A percentile compares a stretch with the other conserved stretches of the same genome.
Evolutionary conservation across 2,113 vertebrate genomes (phyloP).

Genomic region (Scomber scombrus): DNA sequence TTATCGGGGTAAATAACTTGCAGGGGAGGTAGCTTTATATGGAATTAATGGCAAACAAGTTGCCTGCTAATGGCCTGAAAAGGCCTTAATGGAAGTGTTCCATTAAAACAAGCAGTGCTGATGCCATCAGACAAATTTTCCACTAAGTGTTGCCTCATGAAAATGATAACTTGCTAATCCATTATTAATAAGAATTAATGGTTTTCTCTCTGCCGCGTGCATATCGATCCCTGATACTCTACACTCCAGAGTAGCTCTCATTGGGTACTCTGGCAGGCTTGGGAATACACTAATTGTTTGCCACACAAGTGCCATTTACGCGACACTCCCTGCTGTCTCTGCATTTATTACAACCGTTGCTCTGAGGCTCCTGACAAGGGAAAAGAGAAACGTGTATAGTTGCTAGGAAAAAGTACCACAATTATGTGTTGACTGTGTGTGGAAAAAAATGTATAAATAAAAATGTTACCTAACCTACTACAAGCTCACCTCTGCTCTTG

Average conservation of each 20-base stretch:
- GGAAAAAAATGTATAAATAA: neutral
- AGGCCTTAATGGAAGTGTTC: slow-evolving; percentile 82
- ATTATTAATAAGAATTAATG: slow-evolving; percentile 87
- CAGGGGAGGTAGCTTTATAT: slow-evolving; percentile 77
- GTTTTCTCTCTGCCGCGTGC: slow-evolving; percentile 73
- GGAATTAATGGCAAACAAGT: slow-evolving; percentile 83
- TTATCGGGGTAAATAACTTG: slow-evolving; percentile 79
- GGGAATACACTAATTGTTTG: slow-evolving; percentile 78
- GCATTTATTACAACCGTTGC: slow-evolving; percentile 60
- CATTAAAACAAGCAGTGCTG: slow-evolving; percentile 80
- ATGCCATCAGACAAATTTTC: slow-evolving; percentile 82
- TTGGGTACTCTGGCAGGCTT: slow-evolving; percentile 63
- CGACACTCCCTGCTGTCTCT: slow-evolving; percentile 62
- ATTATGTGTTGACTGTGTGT: neutral
- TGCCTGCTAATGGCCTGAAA: slow-evolving; percentile 81
- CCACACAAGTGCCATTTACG: slow-evolving; percentile 76
- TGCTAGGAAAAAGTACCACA: slow-evolving; percentile 9
- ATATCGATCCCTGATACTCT: slow-evolving; percentile 82
- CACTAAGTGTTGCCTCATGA: slow-evolving; percentile 81
- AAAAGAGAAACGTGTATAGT: slow-evolving; percentile 15
- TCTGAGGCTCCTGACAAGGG: slow-evolving; percentile 39
- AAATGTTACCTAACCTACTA: neutral
- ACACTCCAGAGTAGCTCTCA: slow-evolving; percentile 72
- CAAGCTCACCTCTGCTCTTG: neutral
- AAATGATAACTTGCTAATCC: slow-evolving; percentile 85